Evolutionary conservation across 1,140 invertebrate genomes (phyloP), one percentile per base, ranked within the genome.

Genomic region (Eupristina koningsbergeri): DNA sequence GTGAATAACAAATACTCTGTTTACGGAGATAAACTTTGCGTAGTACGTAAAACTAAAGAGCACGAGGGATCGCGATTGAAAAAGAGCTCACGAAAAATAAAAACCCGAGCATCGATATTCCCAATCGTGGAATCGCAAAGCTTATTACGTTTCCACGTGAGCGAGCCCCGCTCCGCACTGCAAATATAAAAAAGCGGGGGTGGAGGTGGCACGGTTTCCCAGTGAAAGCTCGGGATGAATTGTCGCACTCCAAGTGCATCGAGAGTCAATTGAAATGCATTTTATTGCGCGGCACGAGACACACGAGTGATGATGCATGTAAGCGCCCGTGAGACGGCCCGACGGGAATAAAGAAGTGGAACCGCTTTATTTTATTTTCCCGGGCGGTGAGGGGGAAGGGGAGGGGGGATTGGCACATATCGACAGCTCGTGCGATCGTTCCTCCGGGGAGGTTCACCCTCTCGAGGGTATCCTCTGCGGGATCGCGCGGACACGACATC

Each of bases 401-500:
- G n/a, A n/a, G n/a, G n/a, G n/a, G n/a, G n/a, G n/a, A n/a, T n/a
- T n/a, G 8, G 11, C 36, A 58, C 47, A 34, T 50, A 80, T 80
- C 26, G 41, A 41, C 41, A 50, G 6, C 47, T 50, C 47, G 47
- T 50, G 3, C 41, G 26, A 13, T 47, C 39, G 31, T 45, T 45
- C 1, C 64, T 45, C 1, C 19, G 22, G 19, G n/a, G 36, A 58
- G 76, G 73, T 53, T 82, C 76, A 71, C 47, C 29, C 63, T 69
- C 74, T 36, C 34, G 58, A 76, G 82, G 29, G 64, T 79, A 84
- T 84, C 73, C 58, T 80, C 78, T 7, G 29, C 53, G 63, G 75
- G 34, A 71, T 63, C 80, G 19, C n/a, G 15, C 39, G 13, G 73
- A 82, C 61, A 84, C 69, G 83, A 67, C 71, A 81, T 84, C 41